Evolutionary conservation across 2,797 vertebrate species (phyloP).

Genomic region (Menidia menidia): DNA sequence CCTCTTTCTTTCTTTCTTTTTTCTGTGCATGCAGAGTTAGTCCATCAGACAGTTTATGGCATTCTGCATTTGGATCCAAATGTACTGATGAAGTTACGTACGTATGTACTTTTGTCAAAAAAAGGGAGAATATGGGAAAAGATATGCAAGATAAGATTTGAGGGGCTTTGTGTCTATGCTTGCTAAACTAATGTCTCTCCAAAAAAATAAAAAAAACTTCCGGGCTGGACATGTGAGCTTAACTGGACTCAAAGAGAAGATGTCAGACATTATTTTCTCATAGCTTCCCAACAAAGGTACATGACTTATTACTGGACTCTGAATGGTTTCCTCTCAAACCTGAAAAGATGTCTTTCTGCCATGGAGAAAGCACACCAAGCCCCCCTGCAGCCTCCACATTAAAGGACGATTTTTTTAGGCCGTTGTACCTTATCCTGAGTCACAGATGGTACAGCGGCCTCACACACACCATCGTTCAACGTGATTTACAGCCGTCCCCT

Average conservation of each 20-base stretch:
- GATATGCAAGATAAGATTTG: too few species aligned
- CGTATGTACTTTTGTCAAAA: too few species aligned
- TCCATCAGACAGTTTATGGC: too few species aligned
- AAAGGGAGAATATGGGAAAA: too few species aligned
- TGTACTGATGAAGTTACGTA: too few species aligned
- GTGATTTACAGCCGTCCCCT: conserved; percentile 10
- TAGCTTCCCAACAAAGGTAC: background rate
- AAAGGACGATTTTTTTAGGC: background rate
- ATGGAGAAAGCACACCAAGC: background rate
- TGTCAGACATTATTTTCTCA: background rate
- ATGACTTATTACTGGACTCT: background rate
- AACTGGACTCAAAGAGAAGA: background rate
- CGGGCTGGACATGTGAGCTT: background rate
- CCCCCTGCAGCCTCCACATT: background rate
- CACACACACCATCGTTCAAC: background rate
- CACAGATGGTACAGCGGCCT: background rate
- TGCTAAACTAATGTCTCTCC: too few species aligned
- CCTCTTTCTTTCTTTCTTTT: too few species aligned
- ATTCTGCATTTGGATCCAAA: too few species aligned
- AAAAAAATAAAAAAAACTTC: too few species aligned
- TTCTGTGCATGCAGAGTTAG: too few species aligned
- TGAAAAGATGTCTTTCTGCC: background rate
- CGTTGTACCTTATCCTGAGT: background rate
- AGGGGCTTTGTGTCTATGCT: too few species aligned
- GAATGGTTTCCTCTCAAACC: background rate